Evolutionary conservation across 1,140 invertebrate genomes (phyloP).

Genomic region (Bombus terrestris): DNA sequence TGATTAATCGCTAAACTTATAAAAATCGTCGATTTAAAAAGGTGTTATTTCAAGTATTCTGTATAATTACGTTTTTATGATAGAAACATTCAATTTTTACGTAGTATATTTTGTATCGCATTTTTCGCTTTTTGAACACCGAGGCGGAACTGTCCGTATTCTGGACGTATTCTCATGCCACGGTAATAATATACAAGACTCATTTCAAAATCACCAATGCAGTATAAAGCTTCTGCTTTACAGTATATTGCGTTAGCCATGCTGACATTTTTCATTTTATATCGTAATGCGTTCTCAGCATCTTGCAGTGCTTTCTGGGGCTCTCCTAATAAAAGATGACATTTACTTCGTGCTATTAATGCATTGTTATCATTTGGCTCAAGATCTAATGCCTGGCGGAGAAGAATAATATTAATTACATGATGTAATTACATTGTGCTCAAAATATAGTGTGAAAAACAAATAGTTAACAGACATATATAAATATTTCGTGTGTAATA

Average conservation of each 20-base stretch:
- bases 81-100: constrained; percentile 29
- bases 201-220: constrained; percentile 95
- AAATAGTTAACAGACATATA: background rate
- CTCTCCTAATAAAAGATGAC: constrained; percentile 94
- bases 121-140: constrained; percentile 97
- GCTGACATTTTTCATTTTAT: constrained; percentile 86
- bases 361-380: constrained; percentile 93
- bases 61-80: background rate
- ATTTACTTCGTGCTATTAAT: constrained; percentile 94
- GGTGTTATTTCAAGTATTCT: background rate
- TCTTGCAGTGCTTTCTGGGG: constrained; percentile 92
- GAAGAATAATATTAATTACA: constrained; percentile 32
- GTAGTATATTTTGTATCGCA: constrained; percentile 93
- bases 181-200: constrained; percentile 96
- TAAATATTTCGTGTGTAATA: background rate
- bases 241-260: constrained; percentile 93
- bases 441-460: background rate
- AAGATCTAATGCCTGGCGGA: constrained; percentile 92
- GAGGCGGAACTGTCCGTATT: constrained; percentile 92
- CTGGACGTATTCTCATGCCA: constrained; percentile 92
- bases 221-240: constrained; percentile 96
- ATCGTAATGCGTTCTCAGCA: constrained; percentile 89
- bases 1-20: background rate
- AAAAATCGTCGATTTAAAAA: background rate
- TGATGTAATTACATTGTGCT: background rate